phyloP scores from a whole-genome alignment of 2,888 invertebrate species.

The Atethmia centrago region DNA sequence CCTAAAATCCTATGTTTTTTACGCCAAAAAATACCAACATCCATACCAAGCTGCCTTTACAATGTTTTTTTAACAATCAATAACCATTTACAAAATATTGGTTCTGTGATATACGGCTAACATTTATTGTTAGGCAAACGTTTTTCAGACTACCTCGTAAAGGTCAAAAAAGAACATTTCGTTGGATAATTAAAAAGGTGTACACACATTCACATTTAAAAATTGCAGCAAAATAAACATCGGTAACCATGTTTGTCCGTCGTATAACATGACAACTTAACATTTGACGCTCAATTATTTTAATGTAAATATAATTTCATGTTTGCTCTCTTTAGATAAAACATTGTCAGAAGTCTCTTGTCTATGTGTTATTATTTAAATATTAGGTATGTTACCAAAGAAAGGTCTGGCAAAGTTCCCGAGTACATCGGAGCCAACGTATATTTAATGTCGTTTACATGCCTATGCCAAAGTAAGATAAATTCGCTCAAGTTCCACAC shows the following conservation, averaged over 20 bases:
- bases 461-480: conserved; percentile 70
- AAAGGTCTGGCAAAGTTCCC: conserved; percentile 54
- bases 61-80: conserved; percentile 32
- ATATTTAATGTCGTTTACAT: conserved; percentile 68
- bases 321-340: neutral
- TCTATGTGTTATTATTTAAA: conserved; percentile 24
- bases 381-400: conserved; percentile 29
- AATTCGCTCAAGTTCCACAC: conserved; percentile 68
- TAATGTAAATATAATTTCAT: neutral
- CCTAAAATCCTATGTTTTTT: conserved; percentile 4
- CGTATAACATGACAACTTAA: conserved; percentile 67
- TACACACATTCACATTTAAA: conserved; percentile 74
- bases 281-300: conserved; percentile 25
- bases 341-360: neutral
- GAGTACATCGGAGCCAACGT: conserved; percentile 52
- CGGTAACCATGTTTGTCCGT: conserved; percentile 64
- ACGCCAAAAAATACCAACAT: neutral
- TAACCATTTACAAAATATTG: conserved; percentile 52
- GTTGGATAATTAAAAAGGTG: conserved; percentile 76
- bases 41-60: conserved; percentile 12
- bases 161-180: conserved; percentile 68
- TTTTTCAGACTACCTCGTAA: conserved; percentile 35
- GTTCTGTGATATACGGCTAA: conserved; percentile 45
- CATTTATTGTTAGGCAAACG: conserved; percentile 45
- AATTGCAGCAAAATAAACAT: conserved; percentile 76